phyloP scores from a whole-genome alignment of 2,888 invertebrate species.

The Zygogramma bicolorata region DNA sequence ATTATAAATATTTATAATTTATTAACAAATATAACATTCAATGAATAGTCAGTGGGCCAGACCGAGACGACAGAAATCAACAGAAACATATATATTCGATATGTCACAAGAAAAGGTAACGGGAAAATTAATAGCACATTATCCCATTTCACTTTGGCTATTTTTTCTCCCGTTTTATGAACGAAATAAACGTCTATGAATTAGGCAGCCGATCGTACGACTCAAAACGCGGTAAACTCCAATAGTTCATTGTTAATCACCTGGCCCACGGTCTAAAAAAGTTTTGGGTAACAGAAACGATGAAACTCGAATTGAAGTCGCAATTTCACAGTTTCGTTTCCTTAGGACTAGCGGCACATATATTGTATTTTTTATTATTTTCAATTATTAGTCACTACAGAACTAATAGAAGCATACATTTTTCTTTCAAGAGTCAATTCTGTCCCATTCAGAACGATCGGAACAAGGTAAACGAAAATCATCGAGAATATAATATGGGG shows the following conservation, averaged over 20 bases:
- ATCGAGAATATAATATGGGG: constrained; percentile 3
- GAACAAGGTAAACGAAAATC: constrained; percentile 46
- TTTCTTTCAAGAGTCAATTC: constrained; percentile 45
- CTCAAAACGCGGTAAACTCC: background rate
- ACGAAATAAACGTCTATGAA: background rate
- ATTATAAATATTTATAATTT: constrained; percentile 65
- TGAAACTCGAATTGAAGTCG: constrained; percentile 13
- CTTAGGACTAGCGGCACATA: constrained; percentile 61
- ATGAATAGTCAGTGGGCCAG: constrained; percentile 51
- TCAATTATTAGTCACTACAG: constrained; percentile 61
- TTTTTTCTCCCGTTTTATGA: background rate
- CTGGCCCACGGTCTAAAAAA: constrained; percentile 28
- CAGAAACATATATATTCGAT: constrained; percentile 9
- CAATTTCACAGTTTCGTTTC: constrained; percentile 28
- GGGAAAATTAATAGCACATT: background rate
- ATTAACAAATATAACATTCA: constrained; percentile 67
- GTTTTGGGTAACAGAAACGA: constrained; percentile 21
- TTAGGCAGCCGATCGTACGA: background rate
- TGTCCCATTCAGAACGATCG: constrained; percentile 36
- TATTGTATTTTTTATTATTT: constrained; percentile 51
- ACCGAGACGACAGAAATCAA: background rate
- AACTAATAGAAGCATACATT: constrained; percentile 61
- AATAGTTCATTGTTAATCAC: background rate
- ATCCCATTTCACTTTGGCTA: background rate
- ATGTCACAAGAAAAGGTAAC: background rate